Evolutionary conservation across 2,113 vertebrate genomes (phyloP), one percentile per base, ranked within the genome.

Genomic region (Orientallactaga bullata): DNA sequence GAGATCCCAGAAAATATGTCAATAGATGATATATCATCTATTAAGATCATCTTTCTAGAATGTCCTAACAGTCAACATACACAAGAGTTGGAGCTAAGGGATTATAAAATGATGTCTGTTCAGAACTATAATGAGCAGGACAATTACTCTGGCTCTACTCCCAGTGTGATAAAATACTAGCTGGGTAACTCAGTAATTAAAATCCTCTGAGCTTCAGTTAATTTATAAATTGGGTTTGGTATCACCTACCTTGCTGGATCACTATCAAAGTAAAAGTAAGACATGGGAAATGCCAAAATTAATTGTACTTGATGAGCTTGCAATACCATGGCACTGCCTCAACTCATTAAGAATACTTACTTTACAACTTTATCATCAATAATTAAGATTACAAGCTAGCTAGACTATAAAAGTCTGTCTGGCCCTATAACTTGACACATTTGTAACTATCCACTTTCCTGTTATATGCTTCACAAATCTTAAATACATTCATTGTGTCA

Each of bases 381-480:
- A 37, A 76, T 91, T 51, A 77, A 8, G 42, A 82, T 28, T 58
- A 55, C 4, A 90, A 65, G 17, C 10, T 60, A 65, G 17, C 10
- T 60, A 30, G 30, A 23, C 47, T 73, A 15, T 28, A 9, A 28
- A 72, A 55, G 37, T 71, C 35, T 28, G 18, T 42, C n/a, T 37
- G 82, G n/a, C 1, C n/a, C 16, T 63, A 42, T 69, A 95, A 58
- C 21, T 73, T 26, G 13, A 23, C 13, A 82, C 13, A 94, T 66
- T 80, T 93, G 20, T 5, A 87, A 39, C 23, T 65, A 60, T 65
- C 47, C 88, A 85, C 69, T 89, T 95, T 58, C 78, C 79, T 78
- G 21, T 21, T 68, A 42, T 66, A 39, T 58, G 87, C 28, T 63
- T 90, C 51, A 90, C 37, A 94, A 81, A 95, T 82, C 21, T 69